A percentile compares a stretch with the other conserved stretches of the same genome.
phyloP scores from a whole-genome alignment of 2,797 vertebrate genomes.

The Epinephelus awoara region DNA sequence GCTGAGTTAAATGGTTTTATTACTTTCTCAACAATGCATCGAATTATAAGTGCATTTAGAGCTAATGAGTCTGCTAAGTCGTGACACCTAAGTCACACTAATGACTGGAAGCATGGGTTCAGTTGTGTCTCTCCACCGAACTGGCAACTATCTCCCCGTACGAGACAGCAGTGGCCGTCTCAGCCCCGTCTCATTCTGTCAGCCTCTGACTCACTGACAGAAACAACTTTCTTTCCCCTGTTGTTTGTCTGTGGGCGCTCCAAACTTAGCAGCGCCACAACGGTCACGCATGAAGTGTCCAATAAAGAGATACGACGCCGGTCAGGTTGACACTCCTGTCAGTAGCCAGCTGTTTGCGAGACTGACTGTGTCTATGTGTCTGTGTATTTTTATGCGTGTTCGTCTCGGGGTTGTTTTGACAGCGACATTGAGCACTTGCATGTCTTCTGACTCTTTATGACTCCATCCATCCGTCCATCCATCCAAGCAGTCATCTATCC shows the following conservation, averaged over 20 bases:
- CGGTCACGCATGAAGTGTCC: slow-evolving; percentile 70
- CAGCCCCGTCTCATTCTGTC: slow-evolving; percentile 36
- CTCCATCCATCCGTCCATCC: slow-evolving; percentile 29
- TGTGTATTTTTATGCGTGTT: slow-evolving; percentile 40
- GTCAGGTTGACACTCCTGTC: slow-evolving; percentile 73
- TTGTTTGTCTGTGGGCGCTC: slow-evolving; percentile 61
- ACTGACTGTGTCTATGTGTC: slow-evolving; percentile 31
- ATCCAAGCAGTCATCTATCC: slow-evolving; percentile 1
- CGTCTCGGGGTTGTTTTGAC: slow-evolving; percentile 69
- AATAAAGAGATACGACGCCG: slow-evolving; percentile 54
- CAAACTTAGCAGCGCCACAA: slow-evolving; percentile 69
- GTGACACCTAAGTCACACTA: slow-evolving; percentile 6
- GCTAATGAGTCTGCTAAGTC: not conserved
- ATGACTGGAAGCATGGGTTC: not conserved
- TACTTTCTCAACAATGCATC: slow-evolving; percentile 20
- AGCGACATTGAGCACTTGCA: slow-evolving; percentile 43
- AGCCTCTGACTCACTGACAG: slow-evolving; percentile 65
- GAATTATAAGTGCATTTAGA: slow-evolving; percentile 4
- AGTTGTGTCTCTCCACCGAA: slow-evolving; percentile 3
- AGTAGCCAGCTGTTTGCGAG: slow-evolving; percentile 74
- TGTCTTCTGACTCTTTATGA: slow-evolving; percentile 45
- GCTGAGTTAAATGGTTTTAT: slow-evolving; percentile 25
- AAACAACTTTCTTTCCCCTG: slow-evolving; percentile 54
- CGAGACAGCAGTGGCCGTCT: slow-evolving; percentile 32
- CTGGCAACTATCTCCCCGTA: slow-evolving; percentile 20